A percentile compares a stretch with the other conserved stretches of the same genome.
phyloP scores from a whole-genome alignment of 1,140 invertebrate genomes.

The Macrotrachela quadricornifera region DNA sequence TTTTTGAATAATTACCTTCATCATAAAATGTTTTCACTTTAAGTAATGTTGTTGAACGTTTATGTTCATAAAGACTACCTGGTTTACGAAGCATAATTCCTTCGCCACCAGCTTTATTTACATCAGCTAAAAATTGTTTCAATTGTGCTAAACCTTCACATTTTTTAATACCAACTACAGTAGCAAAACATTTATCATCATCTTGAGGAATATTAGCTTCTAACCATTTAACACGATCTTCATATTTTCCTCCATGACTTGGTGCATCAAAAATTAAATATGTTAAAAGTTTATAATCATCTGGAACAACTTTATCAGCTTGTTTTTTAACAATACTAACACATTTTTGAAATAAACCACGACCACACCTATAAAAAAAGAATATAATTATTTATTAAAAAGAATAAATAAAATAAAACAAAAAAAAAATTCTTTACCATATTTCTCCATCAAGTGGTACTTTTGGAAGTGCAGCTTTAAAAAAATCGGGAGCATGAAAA shows the following conservation, averaged over 20 bases:
- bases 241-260: constrained; percentile 18
- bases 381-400: constrained; percentile 17
- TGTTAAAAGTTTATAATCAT: background rate
- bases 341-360: constrained; percentile 22
- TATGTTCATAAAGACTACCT: constrained; percentile 18
- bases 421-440: background rate
- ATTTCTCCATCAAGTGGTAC: too few species aligned
- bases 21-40: constrained; percentile 25
- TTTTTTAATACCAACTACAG: constrained; percentile 15
- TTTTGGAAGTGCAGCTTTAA: constrained; percentile 8
- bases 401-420: background rate
- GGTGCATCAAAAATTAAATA: constrained; percentile 22
- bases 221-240: constrained; percentile 15
- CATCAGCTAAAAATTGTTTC: constrained; percentile 12
- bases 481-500: constrained; percentile 21
- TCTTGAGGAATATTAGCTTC: constrained; percentile 6
- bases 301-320: constrained; percentile 10
- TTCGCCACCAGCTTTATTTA: constrained; percentile 18
- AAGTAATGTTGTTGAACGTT: constrained; percentile 17
- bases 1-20: constrained; percentile 15
- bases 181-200: background rate
- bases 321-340: constrained; percentile 22
- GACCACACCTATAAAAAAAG: constrained; percentile 18
- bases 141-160: constrained; percentile 17
- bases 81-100: constrained; percentile 22